Evolutionary conservation across 2,113 vertebrate species (phyloP).

Genomic region (Perca flavescens): DNA sequence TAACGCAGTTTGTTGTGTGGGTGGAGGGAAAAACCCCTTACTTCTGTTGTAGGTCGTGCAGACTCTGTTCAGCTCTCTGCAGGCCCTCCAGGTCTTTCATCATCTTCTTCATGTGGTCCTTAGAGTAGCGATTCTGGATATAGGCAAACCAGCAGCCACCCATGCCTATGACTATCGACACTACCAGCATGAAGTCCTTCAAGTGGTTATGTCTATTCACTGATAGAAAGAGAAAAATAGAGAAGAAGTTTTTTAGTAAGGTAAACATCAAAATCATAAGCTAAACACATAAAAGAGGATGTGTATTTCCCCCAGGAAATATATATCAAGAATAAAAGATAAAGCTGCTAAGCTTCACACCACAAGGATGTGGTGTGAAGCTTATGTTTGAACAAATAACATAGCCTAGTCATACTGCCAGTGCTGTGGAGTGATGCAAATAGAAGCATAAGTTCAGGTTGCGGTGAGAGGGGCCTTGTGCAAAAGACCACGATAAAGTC

Average conservation of each 20-base stretch:
- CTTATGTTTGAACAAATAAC: background rate
- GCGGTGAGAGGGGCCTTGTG: conserved; percentile 31
- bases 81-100: conserved; percentile 98
- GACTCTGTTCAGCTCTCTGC: conserved; percentile 96
- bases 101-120: conserved; percentile 99
- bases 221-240: conserved; percentile 59
- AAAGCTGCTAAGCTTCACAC: conserved; percentile 9
- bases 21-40: conserved; percentile 74
- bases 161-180: conserved; percentile 98
- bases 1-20: conserved; percentile 16
- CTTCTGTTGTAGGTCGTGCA: conserved; percentile 97
- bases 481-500: conserved; percentile 55
- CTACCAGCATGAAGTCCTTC: conserved; percentile 99
- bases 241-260: background rate
- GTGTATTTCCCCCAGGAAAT: background rate
- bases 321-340: background rate
- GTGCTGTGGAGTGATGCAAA: conserved; percentile 47
- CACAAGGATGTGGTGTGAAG: conserved; percentile 39
- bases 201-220: conserved; percentile 97
- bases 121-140: conserved; percentile 98
- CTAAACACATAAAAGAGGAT: background rate
- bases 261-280: background rate
- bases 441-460: conserved; percentile 50
- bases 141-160: conserved; percentile 99
- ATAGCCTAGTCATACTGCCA: conserved; percentile 27